These are phyloP conservation scores for Onychorhynchus coronatus DNA, from an alignment of 2,113 vertebrate genomes.

Conservation along the genomic window DNA sequence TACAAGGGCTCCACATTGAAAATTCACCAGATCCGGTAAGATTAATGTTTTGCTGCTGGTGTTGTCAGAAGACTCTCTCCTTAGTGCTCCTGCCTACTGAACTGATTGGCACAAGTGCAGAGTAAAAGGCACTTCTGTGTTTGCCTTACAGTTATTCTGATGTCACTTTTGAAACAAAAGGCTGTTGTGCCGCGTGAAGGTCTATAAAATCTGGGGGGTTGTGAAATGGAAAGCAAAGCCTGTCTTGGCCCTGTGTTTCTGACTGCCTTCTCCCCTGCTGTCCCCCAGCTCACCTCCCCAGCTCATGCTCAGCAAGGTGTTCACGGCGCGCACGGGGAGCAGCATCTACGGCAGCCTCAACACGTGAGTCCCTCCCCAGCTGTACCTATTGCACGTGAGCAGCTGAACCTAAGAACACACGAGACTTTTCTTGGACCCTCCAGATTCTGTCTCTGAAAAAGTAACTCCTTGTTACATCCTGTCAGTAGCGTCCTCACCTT, in stretches of 20 bases:
- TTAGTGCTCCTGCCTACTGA: background rate
- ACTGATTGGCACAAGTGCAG: background rate
- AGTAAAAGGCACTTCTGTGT: background rate
- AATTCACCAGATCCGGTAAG: conserved; percentile 97
- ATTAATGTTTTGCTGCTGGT: background rate
- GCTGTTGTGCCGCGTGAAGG: background rate
- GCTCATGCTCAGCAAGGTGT: conserved; percentile 99
- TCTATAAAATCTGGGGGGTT: background rate
- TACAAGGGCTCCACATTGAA: conserved; percentile 98
- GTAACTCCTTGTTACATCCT: background rate
- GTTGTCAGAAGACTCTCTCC: background rate
- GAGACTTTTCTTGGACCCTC: background rate
- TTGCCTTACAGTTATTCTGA: background rate
- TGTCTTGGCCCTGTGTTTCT: background rate
- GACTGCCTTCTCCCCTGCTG: background rate
- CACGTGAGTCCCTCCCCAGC: conserved; percentile 81
- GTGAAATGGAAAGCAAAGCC: background rate
- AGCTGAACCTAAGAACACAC: background rate
- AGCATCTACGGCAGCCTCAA: conserved; percentile 97
- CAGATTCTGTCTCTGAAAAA: background rate
- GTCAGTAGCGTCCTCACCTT: background rate
- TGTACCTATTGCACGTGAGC: background rate
- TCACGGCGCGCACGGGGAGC: conserved; percentile 93
- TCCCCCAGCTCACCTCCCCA: conserved; percentile 89
- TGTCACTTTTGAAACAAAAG: background rate